phyloP scores from a whole-genome alignment of 2,113 vertebrate genomes.

The Athene cunicularia region DNA sequence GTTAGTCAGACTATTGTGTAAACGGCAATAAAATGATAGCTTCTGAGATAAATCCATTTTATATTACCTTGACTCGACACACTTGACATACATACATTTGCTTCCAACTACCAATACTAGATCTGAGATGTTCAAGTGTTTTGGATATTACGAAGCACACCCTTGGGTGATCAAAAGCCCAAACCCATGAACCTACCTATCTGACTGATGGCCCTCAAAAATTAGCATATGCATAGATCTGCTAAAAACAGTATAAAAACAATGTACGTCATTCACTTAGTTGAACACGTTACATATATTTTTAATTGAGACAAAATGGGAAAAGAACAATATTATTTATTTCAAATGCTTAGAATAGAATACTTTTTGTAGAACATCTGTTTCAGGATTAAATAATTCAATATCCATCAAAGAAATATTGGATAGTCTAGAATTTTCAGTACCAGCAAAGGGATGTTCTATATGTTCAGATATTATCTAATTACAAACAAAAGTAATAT shows the following conservation, averaged over 20 bases:
- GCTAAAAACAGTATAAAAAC: background rate
- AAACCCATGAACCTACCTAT: background rate
- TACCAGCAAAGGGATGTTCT: background rate
- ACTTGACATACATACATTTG: too few relatives aligned
- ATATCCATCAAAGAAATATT: background rate
- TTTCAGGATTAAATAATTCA: slow-evolving; percentile 32
- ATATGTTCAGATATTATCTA: background rate
- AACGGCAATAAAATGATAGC: background rate
- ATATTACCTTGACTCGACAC: background rate
- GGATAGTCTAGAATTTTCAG: background rate
- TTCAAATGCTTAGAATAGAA: slow-evolving; percentile 28
- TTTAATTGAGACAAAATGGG: slow-evolving; percentile 23
- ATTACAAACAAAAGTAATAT: background rate
- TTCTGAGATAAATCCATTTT: background rate
- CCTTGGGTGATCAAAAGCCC: background rate
- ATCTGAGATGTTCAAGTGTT: background rate
- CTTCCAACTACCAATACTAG: background rate
- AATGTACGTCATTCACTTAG: background rate
- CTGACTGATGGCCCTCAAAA: background rate
- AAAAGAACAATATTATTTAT: background rate
- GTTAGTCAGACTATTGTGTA: background rate
- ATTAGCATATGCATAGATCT: background rate
- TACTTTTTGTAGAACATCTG: background rate
- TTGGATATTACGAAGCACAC: background rate
- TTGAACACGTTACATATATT: background rate